Evolutionary conservation across 1,140 invertebrate genomes (phyloP), one percentile per base, ranked within the genome.

Genomic region (Patella vulgata): DNA sequence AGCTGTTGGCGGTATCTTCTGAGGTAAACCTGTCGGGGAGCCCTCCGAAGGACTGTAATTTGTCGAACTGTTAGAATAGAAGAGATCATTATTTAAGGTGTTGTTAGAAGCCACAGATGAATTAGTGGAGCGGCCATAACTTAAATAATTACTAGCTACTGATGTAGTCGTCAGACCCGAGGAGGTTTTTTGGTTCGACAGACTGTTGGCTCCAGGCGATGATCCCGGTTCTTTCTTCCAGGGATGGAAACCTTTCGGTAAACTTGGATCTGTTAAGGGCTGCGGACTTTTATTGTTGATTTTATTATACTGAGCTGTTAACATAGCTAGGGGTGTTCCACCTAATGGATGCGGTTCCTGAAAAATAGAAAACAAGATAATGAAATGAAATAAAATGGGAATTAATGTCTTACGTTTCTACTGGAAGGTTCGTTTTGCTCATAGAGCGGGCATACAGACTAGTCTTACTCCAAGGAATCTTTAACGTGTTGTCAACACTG

Each of bases 231-330:
- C 61, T 84, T 68, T 97, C 85, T 96, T 96, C 95, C 95, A 98
- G 0, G 95, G 95, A 81, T 97, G 94, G 79, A 98, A 98, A 28
- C 95, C 95, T 85, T 97, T 98, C 47, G 94, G 94, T 2, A 97
- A 93, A 23, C 19, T 94, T 0, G 94, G 94, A 82, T 97, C 95
- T 0, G 94, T 94, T 59, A 98, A 82, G 0, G 95, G 95, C 1
- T 95, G 95, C 40, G 95, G 95, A 4, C 94, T 95, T 59, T 93
- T 95, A 85, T 96, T 96, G 70, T 91, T 94, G 60, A 98, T 87
- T 84, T 97, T 97, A 88, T 96, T 97, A 85, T 95, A 98, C 85
- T 97, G 95, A 3, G 95, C 95, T 51, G 95, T 95, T 68, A 98
- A 86, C 95, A 97, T 97, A 59, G 95, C 95, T 79, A 98, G 84